Evolutionary conservation across 2,113 vertebrate genomes (phyloP), one percentile per base, ranked within the genome.

Genomic region (Benitochromis conjunctus): DNA sequence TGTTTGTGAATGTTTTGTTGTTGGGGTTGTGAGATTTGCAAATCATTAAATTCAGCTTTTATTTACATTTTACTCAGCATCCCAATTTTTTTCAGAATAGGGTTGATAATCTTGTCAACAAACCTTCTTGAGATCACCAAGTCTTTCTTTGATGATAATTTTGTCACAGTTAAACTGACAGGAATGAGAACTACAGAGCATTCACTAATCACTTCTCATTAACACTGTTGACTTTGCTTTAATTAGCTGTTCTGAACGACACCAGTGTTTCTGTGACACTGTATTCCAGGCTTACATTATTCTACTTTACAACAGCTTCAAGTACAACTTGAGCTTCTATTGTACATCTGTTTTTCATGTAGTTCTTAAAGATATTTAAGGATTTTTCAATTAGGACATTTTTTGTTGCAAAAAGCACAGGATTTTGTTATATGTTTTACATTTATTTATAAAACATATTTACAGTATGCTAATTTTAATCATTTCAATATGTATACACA

Each of bases 211-310:
- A 64, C 69, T 92, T 89, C 81, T 92, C 81, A 91, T 92, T 91
- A 93, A 90, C 84, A 81, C 80, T 77, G 85, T 43, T 87, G 86
- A 62, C 82, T 95, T 93, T 93, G 79, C 90, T 92, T 92, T 92
- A 93, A 93, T 89, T 88, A 92, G 84, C 78, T 43, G 5, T 29
- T 38, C 89, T 92, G 86, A 94, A 80, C 88, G 89, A 89, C 90
- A 86, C 87, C 82, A 82, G 82, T 85, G 80, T 93, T 89, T 29
- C 79, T 87, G 82, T 88, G 81, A 88, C 85, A 34, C 64, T 81
- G 60, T 77, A 86, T 85, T 64, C 53, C 26, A 79, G 74, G n/a
- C 66, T 74, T n/a, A 12, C 56, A 55, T 85, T 91, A 92, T 93
- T 87, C 91, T 91, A 66, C 83, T 74, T 87, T 90, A 86, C 93